Base-by-base conservation (phyloP, 2,888 invertebrate genomes). In the Ephialtes manifestator region DNA sequence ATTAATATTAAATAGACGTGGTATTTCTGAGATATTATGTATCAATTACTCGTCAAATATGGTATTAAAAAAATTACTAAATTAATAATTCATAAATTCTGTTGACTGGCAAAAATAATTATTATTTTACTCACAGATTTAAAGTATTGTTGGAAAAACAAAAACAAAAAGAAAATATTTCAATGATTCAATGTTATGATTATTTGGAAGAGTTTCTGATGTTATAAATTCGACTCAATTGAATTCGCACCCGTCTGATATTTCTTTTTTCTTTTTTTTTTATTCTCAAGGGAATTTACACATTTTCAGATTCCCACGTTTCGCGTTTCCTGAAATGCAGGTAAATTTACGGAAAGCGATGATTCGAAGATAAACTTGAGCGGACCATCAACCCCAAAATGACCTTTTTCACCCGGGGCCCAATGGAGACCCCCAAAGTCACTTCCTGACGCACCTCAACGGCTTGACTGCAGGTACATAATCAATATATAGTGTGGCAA, bases 371-470 rank as follows among this genome's bases (percentile, higher is more conserved):
- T 15, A 77, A 48, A 70, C 63, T 79, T 79, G n/a, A 58, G 39
- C 72, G 31, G 48, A 72, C 46, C 51, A 18, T 48, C 11, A 51
- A 70, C 74, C 79, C 79, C 63, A 74, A 75, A 77, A 46, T 83
- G 83, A 83, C 83, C 83, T 83, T 79, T 83, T 60, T 31, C 53
- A 71, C 60, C 39, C 35, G 74, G 74, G 74, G 72, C 18, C 43
- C 51, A 24, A 46, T 46, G 24, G 24, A 24, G 70, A 63, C 10
- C 68, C 74, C 74, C 46, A 71, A 75, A 24, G 48, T 31, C 15
- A 28, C 74, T 63, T 79, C 31, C 48, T 60, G 58, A 58, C 39
- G 35, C 51, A 20, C 48, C 24, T 28, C 48, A 74, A 71, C 18
- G 18, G 35, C 39, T 39, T 39, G 10, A 15, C 43, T 24, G 58